A percentile compares a stretch with the other conserved stretches of the same genome.
Evolutionary conservation across 2,797 vertebrate genomes (phyloP).

Genomic region (Ptychadena robeensis): DNA sequence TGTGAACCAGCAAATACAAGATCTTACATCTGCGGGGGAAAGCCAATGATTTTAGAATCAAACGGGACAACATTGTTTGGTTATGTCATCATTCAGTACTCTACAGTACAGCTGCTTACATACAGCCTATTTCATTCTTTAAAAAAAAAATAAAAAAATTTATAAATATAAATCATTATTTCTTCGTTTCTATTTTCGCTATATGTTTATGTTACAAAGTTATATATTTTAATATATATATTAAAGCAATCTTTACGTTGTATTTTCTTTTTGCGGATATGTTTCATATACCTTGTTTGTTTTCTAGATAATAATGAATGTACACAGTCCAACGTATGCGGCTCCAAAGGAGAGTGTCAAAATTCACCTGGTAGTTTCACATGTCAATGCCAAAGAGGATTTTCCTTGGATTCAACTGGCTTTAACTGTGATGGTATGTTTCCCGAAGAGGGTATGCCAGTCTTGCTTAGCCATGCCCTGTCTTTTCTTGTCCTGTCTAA

Average conservation of each 20-base stretch:
- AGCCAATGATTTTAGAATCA: too few species aligned
- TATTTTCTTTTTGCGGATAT: not conserved
- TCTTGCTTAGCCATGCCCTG: too few species aligned
- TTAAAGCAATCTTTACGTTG: too few species aligned
- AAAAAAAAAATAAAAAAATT: too few species aligned
- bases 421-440: conserved; percentile 81
- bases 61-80: not conserved
- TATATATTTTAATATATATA: too few species aligned
- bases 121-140: too few species aligned
- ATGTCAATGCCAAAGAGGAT: conserved; percentile 84
- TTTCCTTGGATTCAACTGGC: conserved; percentile 80
- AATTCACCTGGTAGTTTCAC: conserved; percentile 85
- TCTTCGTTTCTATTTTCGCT: too few species aligned
- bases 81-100: not conserved
- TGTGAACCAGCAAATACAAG: conserved; percentile 17
- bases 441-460: not conserved
- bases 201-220: too few species aligned
- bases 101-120: too few species aligned
- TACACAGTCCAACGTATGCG: conserved; percentile 77
- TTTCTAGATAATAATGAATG: conserved; percentile 85
- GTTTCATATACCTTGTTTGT: not conserved
- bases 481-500: too few species aligned
- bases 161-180: too few species aligned
- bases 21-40: conserved; percentile 13
- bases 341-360: conserved; percentile 80